Evolutionary conservation across 2,888 invertebrate species (phyloP).

Genomic region (Rhodophaea formosa): DNA sequence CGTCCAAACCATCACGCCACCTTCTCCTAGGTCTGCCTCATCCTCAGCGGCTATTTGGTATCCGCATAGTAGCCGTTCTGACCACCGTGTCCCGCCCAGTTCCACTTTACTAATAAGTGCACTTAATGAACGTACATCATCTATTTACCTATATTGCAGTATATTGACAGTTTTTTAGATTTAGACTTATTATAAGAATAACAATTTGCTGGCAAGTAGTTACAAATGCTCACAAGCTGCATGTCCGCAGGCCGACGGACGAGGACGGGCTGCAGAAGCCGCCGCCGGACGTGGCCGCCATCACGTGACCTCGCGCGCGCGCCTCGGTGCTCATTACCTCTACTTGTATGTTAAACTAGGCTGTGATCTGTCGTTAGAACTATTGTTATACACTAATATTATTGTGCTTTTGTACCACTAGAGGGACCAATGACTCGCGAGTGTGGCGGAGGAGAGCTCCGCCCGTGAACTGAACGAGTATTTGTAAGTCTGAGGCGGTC

Average conservation of each 20-base stretch:
- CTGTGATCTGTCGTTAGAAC: slow-evolving; percentile 76
- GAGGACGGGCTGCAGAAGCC: slow-evolving; percentile 67
- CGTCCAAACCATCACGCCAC: no score
- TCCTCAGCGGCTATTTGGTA: no score
- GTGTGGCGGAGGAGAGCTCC: slow-evolving; percentile 20
- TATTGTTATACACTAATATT: slow-evolving; percentile 47
- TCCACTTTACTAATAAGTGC: no score
- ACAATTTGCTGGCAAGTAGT: no score
- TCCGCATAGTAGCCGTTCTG: no score
- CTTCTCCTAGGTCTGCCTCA: no score
- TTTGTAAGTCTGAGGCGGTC: slow-evolving; percentile 8
- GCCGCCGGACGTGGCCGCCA: slow-evolving; percentile 60
- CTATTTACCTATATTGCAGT: no score
- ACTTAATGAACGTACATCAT: no score
- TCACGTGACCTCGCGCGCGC: slow-evolving; percentile 58
- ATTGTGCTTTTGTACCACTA: slow-evolving; percentile 55
- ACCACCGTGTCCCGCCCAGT: no score
- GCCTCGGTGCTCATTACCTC: slow-evolving; percentile 39
- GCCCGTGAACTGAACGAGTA: not conserved
- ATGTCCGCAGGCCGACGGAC: slow-evolving; percentile 64
- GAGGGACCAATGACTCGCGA: slow-evolving; percentile 56
- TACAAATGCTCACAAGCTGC: no score
- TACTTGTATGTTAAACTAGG: slow-evolving; percentile 60
- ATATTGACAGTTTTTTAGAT: no score
- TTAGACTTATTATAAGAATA: no score